These are phyloP conservation scores for Hermetia illucens DNA, from an alignment of 1,140 invertebrate genomes.

Conservation along the genomic window DNA sequence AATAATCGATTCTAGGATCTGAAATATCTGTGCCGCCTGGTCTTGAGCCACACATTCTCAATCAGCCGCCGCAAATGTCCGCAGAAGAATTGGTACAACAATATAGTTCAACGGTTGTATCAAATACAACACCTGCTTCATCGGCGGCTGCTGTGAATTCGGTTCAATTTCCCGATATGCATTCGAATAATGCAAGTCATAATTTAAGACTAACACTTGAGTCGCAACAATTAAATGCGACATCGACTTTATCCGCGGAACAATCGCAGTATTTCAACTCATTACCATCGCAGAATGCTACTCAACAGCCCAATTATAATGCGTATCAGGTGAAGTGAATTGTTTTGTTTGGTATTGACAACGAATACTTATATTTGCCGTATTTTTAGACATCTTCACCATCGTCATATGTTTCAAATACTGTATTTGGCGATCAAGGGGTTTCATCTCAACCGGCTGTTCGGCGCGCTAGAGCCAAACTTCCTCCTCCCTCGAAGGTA, in stretches of 20 bases:
- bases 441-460: slow-evolving; percentile 40
- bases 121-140: slow-evolving; percentile 6
- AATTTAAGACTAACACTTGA: slow-evolving; percentile 1
- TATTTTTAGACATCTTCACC: too few species aligned
- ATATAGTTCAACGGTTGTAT: slow-evolving; percentile 9
- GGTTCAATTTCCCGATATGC: slow-evolving; percentile 7
- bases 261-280: slow-evolving; percentile 34
- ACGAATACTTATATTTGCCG: too few species aligned
- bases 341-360: background rate
- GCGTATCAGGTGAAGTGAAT: slow-evolving; percentile 3
- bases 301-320: slow-evolving; percentile 1
- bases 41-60: slow-evolving; percentile 20
- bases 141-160: slow-evolving; percentile 4
- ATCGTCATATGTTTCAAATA: slow-evolving; percentile 16
- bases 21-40: slow-evolving; percentile 27
- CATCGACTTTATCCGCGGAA: slow-evolving; percentile 26
- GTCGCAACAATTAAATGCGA: slow-evolving; percentile 20
- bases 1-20: background rate
- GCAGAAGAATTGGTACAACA: slow-evolving; percentile 6
- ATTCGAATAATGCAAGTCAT: slow-evolving; percentile 2
- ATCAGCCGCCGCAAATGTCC: slow-evolving; percentile 19
- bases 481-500: slow-evolving; percentile 76
- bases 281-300: slow-evolving; percentile 18
- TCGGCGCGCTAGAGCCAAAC: slow-evolving; percentile 53
- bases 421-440: slow-evolving; percentile 22